A percentile compares a stretch with the other conserved stretches of the same genome.
Evolutionary conservation across 2,113 vertebrate species (phyloP).

Genomic region (Cisticola juncidis): DNA sequence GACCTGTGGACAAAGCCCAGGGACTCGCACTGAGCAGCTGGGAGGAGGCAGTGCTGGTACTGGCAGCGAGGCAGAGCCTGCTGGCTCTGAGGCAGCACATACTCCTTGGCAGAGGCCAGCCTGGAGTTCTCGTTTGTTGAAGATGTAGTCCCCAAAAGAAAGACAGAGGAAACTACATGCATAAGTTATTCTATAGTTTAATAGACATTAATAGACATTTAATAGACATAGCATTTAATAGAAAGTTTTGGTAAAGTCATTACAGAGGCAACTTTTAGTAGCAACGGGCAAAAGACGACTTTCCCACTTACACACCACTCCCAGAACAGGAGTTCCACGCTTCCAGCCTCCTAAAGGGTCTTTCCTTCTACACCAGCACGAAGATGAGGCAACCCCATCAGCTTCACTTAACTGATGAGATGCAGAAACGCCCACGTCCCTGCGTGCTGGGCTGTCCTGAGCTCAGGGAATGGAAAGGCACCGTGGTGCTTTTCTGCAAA

Average conservation of each 20-base stretch:
- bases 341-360: not conserved
- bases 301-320: rapidly evolving
- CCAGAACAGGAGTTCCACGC: not conserved
- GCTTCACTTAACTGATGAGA: not conserved
- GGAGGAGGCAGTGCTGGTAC: rapidly evolving
- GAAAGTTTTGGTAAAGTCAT: not conserved
- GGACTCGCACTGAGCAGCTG: rapidly evolving
- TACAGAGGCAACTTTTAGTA: not conserved
- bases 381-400: not conserved
- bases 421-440: rapidly evolving
- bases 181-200: not conserved
- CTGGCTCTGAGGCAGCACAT: rapidly evolving
- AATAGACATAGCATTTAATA: not conserved
- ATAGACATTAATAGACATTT: no score
- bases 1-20: not conserved
- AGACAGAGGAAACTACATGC: not conserved
- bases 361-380: not conserved
- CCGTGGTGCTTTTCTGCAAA: not conserved
- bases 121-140: rapidly evolving
- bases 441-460: rapidly evolving
- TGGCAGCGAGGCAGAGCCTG: not conserved
- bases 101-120: not conserved
- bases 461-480: not conserved
- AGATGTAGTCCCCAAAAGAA: not conserved
- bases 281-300: not conserved